These are phyloP conservation scores for Alloplasta piceator DNA, from an alignment of 2,888 invertebrate species.

Conservation along the genomic window DNA sequence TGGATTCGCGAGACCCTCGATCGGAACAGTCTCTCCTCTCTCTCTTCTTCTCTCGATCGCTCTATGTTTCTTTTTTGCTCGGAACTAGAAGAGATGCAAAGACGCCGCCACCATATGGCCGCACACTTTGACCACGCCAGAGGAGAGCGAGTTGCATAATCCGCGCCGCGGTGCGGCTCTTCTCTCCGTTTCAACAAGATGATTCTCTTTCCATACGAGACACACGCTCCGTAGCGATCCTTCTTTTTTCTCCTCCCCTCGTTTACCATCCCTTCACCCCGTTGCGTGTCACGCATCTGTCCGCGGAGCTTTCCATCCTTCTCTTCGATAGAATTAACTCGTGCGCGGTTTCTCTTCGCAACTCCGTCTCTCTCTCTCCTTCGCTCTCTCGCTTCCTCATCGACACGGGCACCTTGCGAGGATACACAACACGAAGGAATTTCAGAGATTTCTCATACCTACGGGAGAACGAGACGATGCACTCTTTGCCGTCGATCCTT, in stretches of 20 bases:
- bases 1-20: constrained; percentile 64
- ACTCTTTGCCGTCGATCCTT: constrained; percentile 29
- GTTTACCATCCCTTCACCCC: constrained; percentile 45
- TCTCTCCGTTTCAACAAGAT: constrained; percentile 50
- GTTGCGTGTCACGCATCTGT: constrained; percentile 80
- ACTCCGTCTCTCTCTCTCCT: constrained; percentile 1
- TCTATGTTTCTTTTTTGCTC: constrained; percentile 46
- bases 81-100: constrained; percentile 77
- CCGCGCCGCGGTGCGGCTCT: constrained; percentile 63
- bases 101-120: constrained; percentile 80
- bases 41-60: constrained; percentile 16
- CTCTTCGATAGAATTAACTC: constrained; percentile 49
- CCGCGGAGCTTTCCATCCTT: constrained; percentile 55
- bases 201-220: constrained; percentile 49
- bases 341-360: constrained; percentile 21
- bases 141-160: constrained; percentile 77
- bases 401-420: not conserved
- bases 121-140: constrained; percentile 46
- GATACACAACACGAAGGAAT: constrained; percentile 29
- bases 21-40: constrained; percentile 40
- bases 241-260: constrained; percentile 23
- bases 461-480: constrained; percentile 29
- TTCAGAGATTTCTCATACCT: constrained; percentile 29
- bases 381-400: constrained; percentile 4
- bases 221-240: constrained; percentile 34